Conservation (phyloP, 2,113 vertebrate species). For the Oplegnathus fasciatus region DNA sequence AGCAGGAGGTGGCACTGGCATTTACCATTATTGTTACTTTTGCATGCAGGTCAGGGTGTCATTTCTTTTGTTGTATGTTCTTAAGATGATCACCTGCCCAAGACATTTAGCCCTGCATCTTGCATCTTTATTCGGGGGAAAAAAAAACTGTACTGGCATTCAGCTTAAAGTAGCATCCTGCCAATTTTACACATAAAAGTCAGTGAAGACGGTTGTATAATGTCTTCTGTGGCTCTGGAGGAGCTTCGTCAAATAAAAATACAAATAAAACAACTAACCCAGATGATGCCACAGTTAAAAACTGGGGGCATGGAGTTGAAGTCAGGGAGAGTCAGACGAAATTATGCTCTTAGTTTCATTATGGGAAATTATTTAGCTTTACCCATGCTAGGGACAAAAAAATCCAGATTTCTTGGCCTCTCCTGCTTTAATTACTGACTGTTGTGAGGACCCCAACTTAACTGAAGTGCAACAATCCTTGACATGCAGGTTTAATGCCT, state of each 20-base stretch:
- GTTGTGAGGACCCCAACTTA: no score
- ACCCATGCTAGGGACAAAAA: no score
- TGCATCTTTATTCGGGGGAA: not conserved
- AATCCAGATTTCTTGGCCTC: no score
- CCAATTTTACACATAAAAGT: not conserved
- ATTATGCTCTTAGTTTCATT: no score
- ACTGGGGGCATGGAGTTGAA: no score
- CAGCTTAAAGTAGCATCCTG: not conserved
- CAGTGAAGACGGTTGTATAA: not conserved
- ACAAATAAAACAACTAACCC: not conserved
- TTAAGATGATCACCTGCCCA: not conserved
- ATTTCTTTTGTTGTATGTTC: conserved; percentile 5
- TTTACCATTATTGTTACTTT: not conserved
- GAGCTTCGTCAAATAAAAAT: not conserved
- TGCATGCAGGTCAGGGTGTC: not conserved
- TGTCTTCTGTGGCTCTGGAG: not conserved
- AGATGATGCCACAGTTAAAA: no score
- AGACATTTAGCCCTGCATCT: not conserved
- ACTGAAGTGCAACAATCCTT: no score
- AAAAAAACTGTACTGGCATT: not conserved
- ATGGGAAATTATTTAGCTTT: no score
- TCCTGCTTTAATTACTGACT: no score
- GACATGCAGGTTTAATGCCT: no score
- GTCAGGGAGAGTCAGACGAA: no score
- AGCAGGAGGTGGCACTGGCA: not conserved